Percentiles rank a stretch among this genome's conserved stretches.
Evolutionary conservation across 1,140 invertebrate species (phyloP).

Genomic region (Callitettix versicolor): DNA sequence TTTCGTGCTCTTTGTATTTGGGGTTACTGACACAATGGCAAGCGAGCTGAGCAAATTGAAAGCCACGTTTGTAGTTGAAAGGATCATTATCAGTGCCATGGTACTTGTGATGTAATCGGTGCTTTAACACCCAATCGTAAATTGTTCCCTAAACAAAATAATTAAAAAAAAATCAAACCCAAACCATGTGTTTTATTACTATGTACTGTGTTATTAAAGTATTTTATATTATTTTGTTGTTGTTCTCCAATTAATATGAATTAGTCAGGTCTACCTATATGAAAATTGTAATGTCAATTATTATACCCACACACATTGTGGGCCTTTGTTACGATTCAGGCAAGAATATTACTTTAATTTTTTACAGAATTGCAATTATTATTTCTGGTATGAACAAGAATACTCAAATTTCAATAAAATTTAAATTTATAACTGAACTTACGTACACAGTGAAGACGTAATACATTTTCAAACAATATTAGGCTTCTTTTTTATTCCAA

Average conservation of each 20-base stretch:
- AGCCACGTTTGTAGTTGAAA: constrained; percentile 75
- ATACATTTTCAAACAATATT: no score
- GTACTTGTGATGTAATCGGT: constrained; percentile 82
- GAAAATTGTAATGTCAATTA: no score
- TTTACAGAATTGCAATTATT: no score
- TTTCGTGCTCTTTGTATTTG: constrained; percentile 55
- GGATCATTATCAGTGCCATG: constrained; percentile 84
- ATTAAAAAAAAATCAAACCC: not conserved
- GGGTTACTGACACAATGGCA: constrained; percentile 49
- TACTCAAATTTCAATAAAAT: no score
- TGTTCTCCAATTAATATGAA: not conserved
- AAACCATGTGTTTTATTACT: not conserved
- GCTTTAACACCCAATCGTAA: constrained; percentile 67
- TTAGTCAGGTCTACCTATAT: no score
- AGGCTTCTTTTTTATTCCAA: no score
- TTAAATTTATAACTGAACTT: no score
- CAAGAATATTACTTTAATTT: no score
- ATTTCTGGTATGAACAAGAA: no score
- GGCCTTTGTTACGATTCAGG: no score
- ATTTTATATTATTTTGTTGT: not conserved
- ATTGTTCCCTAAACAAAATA: constrained; percentile 50
- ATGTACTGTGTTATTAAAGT: not conserved
- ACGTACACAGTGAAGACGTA: no score
- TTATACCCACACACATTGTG: no score
- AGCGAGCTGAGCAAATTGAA: constrained; percentile 72